These are phyloP conservation scores for Tetragonula clypearis DNA, from an alignment of 1,140 invertebrate genomes.

Conservation along the genomic window DNA sequence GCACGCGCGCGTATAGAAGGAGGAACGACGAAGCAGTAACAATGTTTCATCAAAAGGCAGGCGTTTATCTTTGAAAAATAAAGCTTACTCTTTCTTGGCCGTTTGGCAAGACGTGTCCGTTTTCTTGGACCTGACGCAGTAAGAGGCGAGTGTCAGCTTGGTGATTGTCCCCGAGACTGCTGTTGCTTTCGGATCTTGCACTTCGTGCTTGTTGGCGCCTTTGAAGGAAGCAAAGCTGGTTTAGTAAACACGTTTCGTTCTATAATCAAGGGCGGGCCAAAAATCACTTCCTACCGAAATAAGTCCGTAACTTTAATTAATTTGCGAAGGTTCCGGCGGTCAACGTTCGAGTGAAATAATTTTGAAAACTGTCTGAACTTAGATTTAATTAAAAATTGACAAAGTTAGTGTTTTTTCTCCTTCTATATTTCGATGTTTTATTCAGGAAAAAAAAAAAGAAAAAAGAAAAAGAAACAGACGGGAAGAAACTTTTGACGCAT, in stretches of 20 bases:
- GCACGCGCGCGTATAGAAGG: background rate
- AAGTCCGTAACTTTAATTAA: too few species aligned
- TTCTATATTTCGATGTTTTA: too few species aligned
- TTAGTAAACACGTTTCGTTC: background rate
- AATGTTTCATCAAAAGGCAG: background rate
- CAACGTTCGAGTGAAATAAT: too few species aligned
- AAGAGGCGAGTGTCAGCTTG: conserved; percentile 59
- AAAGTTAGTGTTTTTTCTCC: too few species aligned
- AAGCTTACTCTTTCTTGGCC: conserved; percentile 5
- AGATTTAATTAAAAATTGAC: too few species aligned
- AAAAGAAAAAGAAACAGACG: too few species aligned
- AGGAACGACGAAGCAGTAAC: background rate
- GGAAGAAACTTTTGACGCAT: too few species aligned
- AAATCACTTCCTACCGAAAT: too few species aligned
- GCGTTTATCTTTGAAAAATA: background rate
- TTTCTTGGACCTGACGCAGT: conserved; percentile 60
- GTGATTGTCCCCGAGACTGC: conserved; percentile 55
- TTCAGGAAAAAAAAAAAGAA: too few species aligned
- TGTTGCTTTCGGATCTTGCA: background rate
- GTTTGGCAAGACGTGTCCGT: conserved; percentile 56
- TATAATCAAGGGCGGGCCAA: too few species aligned
- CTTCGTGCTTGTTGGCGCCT: background rate
- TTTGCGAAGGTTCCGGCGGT: too few species aligned
- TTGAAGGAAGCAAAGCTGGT: background rate
- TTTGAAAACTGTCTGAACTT: too few species aligned